phyloP scores from a whole-genome alignment of 1,140 invertebrate genomes.

The Drosophila equinoxialis region DNA sequence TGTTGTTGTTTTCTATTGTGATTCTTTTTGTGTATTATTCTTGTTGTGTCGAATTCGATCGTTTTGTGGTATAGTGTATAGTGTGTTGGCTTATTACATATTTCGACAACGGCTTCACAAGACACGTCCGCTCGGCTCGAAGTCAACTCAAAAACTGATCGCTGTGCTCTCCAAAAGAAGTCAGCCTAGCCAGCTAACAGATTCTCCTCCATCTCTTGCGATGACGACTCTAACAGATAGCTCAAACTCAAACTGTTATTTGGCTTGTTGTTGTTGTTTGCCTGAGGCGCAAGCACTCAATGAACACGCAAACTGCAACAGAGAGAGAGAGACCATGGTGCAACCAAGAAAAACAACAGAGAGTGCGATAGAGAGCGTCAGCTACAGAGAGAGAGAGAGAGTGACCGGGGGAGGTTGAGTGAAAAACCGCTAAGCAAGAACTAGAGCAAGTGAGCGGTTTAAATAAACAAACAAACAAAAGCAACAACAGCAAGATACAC shows the following conservation, averaged over 20 bases:
- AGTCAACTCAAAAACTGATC: slow-evolving; percentile 79
- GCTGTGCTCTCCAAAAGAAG: slow-evolving; percentile 40
- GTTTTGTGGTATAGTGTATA: background rate
- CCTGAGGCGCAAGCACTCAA: slow-evolving; percentile 59
- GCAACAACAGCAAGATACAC: background rate
- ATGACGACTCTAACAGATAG: background rate
- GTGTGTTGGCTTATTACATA: slow-evolving; percentile 44
- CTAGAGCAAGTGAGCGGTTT: slow-evolving; percentile 49
- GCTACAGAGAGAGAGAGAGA: slow-evolving; percentile 21
- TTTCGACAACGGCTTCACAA: slow-evolving; percentile 54
- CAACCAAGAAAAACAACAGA: background rate
- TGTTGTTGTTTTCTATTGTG: background rate
- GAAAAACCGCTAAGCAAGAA: slow-evolving; percentile 23
- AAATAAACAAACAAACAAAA: slow-evolving; percentile 61
- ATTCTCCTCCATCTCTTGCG: background rate
- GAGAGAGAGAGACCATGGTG: slow-evolving; percentile 3
- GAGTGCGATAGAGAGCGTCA: background rate
- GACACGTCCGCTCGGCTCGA: slow-evolving; percentile 71
- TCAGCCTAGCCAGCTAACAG: slow-evolving; percentile 57
- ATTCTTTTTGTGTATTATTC: background rate
- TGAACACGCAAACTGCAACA: slow-evolving; percentile 72
- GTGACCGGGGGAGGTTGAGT: background rate
- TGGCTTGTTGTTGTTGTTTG: background rate
- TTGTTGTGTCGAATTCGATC: slow-evolving; percentile 1
- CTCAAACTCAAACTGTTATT: slow-evolving; percentile 14